Percentiles rank a stretch among this genome's conserved stretches.
These are phyloP conservation scores for Argynnis bischoffii DNA, from an alignment of 2,888 invertebrate genomes.

Conservation along the genomic window DNA sequence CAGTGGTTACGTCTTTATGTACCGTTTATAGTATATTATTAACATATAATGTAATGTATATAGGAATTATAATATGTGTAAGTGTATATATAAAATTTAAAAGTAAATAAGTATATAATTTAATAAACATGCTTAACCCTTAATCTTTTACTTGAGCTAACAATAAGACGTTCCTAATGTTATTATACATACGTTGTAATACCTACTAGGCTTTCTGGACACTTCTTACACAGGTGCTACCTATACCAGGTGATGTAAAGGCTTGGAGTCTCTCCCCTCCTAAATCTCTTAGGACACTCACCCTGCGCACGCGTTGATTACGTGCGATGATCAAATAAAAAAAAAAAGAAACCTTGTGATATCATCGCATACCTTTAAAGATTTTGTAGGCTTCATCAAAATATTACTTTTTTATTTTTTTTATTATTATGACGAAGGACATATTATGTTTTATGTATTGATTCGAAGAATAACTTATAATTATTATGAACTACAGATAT, in stretches of 20 bases:
- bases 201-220: neutral
- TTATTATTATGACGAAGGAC: neutral
- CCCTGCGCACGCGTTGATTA: slow-evolving; percentile 30
- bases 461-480: neutral
- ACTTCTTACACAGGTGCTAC: slow-evolving; percentile 7
- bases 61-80: no score
- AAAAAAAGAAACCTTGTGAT: slow-evolving; percentile 16
- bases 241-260: slow-evolving; percentile 21
- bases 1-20: neutral
- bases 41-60: no score
- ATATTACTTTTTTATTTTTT: neutral
- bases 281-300: slow-evolving; percentile 23
- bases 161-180: slow-evolving; percentile 23
- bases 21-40: no score
- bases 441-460: neutral
- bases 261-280: slow-evolving; percentile 22
- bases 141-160: slow-evolving; percentile 16
- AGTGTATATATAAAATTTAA: no score
- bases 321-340: slow-evolving; percentile 20
- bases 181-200: slow-evolving; percentile 15
- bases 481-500: neutral
- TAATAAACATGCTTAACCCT: slow-evolving; percentile 31
- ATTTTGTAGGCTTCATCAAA: slow-evolving; percentile 2
- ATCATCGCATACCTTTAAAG: slow-evolving; percentile 8
- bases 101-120: slow-evolving; percentile 25